Percentiles rank a stretch among this genome's conserved stretches.
Evolutionary conservation across 2,113 vertebrate species (phyloP).

Genomic region (Mus spicilegus): DNA sequence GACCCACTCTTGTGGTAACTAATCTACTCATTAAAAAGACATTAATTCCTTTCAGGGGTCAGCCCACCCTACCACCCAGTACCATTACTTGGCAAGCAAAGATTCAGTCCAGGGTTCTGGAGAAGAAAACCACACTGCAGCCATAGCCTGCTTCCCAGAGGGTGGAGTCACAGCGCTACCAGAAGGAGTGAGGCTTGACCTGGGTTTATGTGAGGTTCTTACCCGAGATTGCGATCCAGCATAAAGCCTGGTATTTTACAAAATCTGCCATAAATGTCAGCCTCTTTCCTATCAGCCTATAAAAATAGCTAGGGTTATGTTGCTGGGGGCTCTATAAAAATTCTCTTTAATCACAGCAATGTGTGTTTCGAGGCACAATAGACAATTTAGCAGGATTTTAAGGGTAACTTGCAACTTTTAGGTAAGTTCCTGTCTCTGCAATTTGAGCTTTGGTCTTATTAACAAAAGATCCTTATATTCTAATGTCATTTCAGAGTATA

Average conservation of each 20-base stretch:
- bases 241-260: not conserved
- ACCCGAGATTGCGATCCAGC: not conserved
- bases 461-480: not conserved
- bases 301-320: not conserved
- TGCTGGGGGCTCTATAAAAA: not conserved
- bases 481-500: not conserved
- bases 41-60: not conserved
- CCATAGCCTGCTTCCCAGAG: not conserved
- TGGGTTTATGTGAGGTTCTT: not conserved
- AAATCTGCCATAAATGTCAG: not conserved
- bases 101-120: not conserved
- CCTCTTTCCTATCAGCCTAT: not conserved
- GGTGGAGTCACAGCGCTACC: not conserved
- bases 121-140: not conserved
- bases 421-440: not conserved
- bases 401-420: not conserved
- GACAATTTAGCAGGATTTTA: not conserved
- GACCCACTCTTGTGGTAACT: not conserved
- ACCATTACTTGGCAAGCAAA: not conserved
- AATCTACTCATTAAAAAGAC: not conserved
- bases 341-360: not conserved
- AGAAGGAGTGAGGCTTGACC: not conserved
- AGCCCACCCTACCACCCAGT: not conserved
- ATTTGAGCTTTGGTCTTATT: slow-evolving; percentile 40
- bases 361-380: not conserved